Conservation (phyloP, 2,113 vertebrate genomes). For the Rostratula benghalensis region DNA sequence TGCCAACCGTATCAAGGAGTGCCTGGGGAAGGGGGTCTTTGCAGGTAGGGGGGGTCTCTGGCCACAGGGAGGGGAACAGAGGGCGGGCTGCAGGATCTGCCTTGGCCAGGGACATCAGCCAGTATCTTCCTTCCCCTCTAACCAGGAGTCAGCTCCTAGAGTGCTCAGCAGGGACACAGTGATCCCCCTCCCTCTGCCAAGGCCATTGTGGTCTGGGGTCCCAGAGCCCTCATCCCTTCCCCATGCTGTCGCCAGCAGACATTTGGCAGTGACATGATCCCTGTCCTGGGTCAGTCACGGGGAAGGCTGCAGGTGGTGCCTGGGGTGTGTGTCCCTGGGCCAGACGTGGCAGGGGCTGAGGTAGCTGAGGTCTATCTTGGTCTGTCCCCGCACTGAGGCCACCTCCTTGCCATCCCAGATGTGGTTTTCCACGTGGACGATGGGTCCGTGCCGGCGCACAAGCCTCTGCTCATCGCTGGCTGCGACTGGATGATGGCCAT, state of each 20-base stretch:
- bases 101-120: fast-evolving
- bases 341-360: background rate
- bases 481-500: constrained; percentile 94
- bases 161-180: too few species aligned
- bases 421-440: constrained; percentile 88
- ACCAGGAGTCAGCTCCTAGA: fast-evolving
- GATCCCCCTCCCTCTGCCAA: fast-evolving
- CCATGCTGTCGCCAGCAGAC: fast-evolving
- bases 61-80: fast-evolving
- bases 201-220: background rate
- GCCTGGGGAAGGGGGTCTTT: constrained; percentile 85
- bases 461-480: constrained; percentile 89
- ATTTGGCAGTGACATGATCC: background rate
- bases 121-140: background rate
- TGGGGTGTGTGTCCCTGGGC: background rate
- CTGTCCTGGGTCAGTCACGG: background rate
- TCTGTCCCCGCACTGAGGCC: background rate
- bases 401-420: constrained; percentile 63
- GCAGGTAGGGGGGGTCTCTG: constrained; percentile 75
- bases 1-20: constrained; percentile 92
- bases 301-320: background rate
- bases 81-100: background rate
- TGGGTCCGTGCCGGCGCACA: constrained; percentile 85
- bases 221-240: background rate
- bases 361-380: background rate